A percentile compares a stretch with the other conserved stretches of the same genome.
Conservation (phyloP, 2,797 vertebrate species). For the Sebastolobus altivelis region DNA sequence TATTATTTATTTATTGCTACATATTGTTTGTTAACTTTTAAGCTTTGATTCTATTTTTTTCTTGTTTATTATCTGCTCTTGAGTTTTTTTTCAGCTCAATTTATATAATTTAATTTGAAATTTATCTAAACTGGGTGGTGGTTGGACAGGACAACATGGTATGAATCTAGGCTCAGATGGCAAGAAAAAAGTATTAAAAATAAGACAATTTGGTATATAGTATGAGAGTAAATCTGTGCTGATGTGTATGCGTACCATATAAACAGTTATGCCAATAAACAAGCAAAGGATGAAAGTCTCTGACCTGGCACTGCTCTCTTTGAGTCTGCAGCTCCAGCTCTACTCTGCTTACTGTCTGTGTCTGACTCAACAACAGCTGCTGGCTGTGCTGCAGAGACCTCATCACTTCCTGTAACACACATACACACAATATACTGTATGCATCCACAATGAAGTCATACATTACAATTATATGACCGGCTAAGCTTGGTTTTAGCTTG, state of each 20-base stretch:
- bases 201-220: background rate
- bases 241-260: background rate
- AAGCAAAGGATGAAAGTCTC: constrained; percentile 14
- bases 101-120: background rate
- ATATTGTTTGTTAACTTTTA: background rate
- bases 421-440: background rate
- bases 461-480: fast-evolving
- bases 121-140: too few species aligned
- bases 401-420: constrained; percentile 87
- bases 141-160: background rate
- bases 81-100: too few species aligned
- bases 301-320: constrained; percentile 83
- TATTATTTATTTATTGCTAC: too few species aligned
- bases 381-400: constrained; percentile 87
- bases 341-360: constrained; percentile 80
- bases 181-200: background rate
- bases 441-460: background rate
- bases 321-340: constrained; percentile 86
- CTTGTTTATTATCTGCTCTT: background rate
- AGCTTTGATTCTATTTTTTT: background rate
- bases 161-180: background rate
- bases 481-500: background rate
- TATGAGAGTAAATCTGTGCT: background rate
- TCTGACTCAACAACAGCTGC: constrained; percentile 88
- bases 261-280: background rate